phyloP scores from a whole-genome alignment of 2,113 vertebrate genomes.

The Mirza zaza region DNA sequence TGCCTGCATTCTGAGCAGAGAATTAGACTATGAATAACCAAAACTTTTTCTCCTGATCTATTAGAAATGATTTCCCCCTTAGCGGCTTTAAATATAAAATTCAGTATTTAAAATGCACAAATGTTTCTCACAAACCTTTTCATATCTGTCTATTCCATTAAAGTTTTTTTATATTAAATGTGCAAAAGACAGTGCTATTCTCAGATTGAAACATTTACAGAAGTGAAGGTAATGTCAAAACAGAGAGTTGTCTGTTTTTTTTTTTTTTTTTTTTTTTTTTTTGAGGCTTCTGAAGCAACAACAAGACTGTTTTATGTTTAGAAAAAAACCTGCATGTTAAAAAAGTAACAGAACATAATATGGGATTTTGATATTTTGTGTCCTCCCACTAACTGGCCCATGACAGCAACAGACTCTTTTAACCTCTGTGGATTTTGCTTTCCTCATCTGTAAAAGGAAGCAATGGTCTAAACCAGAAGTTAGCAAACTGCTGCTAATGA shows the following conservation, averaged over 20 bases:
- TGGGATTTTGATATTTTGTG: not conserved
- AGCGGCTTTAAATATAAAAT: not conserved
- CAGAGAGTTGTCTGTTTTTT: not conserved
- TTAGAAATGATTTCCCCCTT: not conserved
- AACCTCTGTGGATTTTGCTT: not conserved
- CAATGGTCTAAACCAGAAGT: not conserved
- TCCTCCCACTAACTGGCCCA: not conserved
- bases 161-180: not conserved
- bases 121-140: not conserved
- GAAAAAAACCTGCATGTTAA: not conserved
- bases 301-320: not conserved
- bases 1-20: not conserved
- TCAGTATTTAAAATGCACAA: not conserved
- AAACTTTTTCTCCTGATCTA: not conserved
- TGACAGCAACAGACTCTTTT: not conserved
- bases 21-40: not conserved
- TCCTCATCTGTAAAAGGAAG: not conserved
- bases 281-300: not conserved
- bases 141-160: not conserved
- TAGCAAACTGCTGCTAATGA: not conserved
- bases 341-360: not conserved
- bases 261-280: no score
- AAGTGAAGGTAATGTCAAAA: not conserved
- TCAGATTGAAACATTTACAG: not conserved
- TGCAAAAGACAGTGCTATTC: not conserved